Base-by-base conservation (phyloP, 2,888 invertebrate species). In the Tetranychus truncatus region DNA sequence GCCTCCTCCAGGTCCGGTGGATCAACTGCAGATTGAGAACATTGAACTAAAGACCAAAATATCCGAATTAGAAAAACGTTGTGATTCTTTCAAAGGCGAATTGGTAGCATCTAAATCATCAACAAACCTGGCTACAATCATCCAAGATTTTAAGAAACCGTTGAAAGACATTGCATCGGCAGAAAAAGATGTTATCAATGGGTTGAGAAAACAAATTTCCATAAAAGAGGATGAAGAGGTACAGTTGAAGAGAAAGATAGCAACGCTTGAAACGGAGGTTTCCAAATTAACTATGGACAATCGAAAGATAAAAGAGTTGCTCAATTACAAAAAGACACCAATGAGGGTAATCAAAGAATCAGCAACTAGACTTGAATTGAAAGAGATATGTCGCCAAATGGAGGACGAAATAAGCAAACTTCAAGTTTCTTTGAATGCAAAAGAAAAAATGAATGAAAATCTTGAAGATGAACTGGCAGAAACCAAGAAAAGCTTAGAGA, bases 311-410 rank as follows among this genome's bases (percentile, higher is more conserved):
- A 79, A 78, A 65, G 78, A 80, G 15, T 87, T 87, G 77, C 85
- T 88, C 1, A 86, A 87, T 46, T 86, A 89, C 79, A 89, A 88
- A 79, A 86, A 87, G 44, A 86, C 90, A 79, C 86, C 86, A n/a
- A 87, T 89, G 5, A 90, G 90, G 81, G 89, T 88, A 80, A 85
- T 88, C 9, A 88, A 79, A 78, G 78, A 80, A 67, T 78, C 77
- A 11, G 80, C 80, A 18, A 79, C 79, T 18, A 74, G 78, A 45
- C 71, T 75, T 11, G 80, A 82, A 46, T 79, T 83, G 45, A 91
- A 89, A 80, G 90, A 88, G 80, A 90, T 91, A 88, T 88, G 93
- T 2, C 89, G 90, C 76, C 92, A 94, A 78, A 84, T 93, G 79
- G 93, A 93, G 83, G 89, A 87, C 81, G 93, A 95, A 86, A 89